Evolutionary conservation across 30 jellyfish, hydroid and myxozoan genomes (phyloP).

Genomic region (Catostylus mosaicus): DNA sequence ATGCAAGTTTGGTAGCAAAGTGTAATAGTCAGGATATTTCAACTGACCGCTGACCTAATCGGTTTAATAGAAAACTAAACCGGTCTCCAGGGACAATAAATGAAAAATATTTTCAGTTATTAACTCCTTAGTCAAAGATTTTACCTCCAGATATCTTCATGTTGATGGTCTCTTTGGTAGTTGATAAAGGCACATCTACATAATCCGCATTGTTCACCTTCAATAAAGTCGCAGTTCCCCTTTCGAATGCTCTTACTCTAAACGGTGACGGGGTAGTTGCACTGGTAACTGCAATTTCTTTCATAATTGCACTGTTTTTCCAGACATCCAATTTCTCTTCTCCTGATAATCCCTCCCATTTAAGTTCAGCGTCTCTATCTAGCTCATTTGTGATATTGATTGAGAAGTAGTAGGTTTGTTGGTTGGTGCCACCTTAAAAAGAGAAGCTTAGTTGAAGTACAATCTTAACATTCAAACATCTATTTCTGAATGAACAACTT

Average conservation of each 20-base stretch:
- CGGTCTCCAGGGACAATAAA: too few relatives aligned
- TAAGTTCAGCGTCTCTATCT: slow-evolving; percentile 46
- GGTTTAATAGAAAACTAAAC: too few relatives aligned
- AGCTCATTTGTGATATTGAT: slow-evolving; percentile 38
- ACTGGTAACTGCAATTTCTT: slow-evolving; percentile 40
- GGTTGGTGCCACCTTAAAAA: neutral
- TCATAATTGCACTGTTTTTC: slow-evolving; percentile 10
- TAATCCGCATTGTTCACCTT: slow-evolving; percentile 40
- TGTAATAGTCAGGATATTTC: too few relatives aligned
- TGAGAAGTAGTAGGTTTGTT: slow-evolving; percentile 35
- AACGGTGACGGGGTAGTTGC: slow-evolving; percentile 31
- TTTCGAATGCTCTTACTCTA: slow-evolving; percentile 51
- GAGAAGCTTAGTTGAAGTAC: too few relatives aligned
- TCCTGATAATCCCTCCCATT: slow-evolving; percentile 44
- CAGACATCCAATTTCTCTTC: slow-evolving; percentile 37
- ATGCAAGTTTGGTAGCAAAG: too few relatives aligned
- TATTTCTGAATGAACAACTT: too few relatives aligned
- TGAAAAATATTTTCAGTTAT: too few relatives aligned
- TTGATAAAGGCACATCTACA: slow-evolving; percentile 17
- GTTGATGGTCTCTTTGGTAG: slow-evolving; percentile 12
- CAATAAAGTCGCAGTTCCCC: slow-evolving; percentile 49
- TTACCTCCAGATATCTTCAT: slow-evolving; percentile 20
- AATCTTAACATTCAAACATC: too few relatives aligned
- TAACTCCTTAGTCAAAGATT: too few relatives aligned
- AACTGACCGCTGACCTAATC: too few relatives aligned